Conservation (phyloP, 2,888 invertebrate genomes). For the Apamea anceps region DNA sequence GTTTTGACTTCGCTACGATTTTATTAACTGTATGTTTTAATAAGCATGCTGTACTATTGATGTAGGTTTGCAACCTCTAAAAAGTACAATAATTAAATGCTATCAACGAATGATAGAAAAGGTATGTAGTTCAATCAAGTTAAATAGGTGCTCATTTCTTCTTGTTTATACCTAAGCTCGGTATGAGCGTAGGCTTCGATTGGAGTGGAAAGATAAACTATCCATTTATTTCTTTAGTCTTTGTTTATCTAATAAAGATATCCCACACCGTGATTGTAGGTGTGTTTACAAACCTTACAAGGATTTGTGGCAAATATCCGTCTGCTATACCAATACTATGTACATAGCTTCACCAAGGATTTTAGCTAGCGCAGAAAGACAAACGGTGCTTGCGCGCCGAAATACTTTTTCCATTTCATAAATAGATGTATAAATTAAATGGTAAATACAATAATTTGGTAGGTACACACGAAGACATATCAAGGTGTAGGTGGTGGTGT, state of each 20-base stretch:
- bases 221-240: not conserved
- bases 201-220: not conserved
- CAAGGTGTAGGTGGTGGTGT: too few species aligned
- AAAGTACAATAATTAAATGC: not conserved
- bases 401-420: not conserved
- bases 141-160: not conserved
- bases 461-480: not conserved
- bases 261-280: not conserved
- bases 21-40: too few species aligned
- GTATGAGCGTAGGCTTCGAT: not conserved
- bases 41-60: not conserved
- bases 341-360: not conserved
- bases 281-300: constrained; percentile 9
- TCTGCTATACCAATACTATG: not conserved
- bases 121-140: not conserved
- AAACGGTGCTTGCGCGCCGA: not conserved
- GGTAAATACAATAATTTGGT: not conserved
- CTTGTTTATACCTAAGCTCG: not conserved
- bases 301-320: not conserved
- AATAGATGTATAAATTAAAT: not conserved
- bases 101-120: not conserved
- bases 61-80: not conserved
- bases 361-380: not conserved
- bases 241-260: not conserved
- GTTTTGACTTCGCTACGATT: too few species aligned